Evolutionary conservation across 2,113 vertebrate genomes (phyloP).

Genomic region (mouse (Mus musculus)): GRCm39 chrX:141905501-141906000

Average conservation of each 20-base stretch:
- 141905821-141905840: not conserved
- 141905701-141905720: not conserved
- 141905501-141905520: not conserved
- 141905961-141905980: too few relatives aligned
- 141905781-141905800: not conserved
- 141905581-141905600: not conserved
- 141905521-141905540: not conserved
- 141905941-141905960: too few relatives aligned
- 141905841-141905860: not conserved
- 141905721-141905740: not conserved
- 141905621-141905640: too few relatives aligned
- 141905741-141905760: conserved; percentile 16
- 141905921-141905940: not conserved
- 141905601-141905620: not conserved
- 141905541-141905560: not conserved
- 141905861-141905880: not conserved
- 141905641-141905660: too few relatives aligned
- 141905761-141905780: not conserved
- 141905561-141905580: not conserved
- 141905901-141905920: not conserved
- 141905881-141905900: not conserved
- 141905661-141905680: not conserved
- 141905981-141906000: too few relatives aligned
- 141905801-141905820: too few relatives aligned
- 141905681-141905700: not conserved